These are phyloP conservation scores for Temnothorax nylanderi DNA, from an alignment of 1,140 invertebrate species.

Conservation along the genomic window DNA sequence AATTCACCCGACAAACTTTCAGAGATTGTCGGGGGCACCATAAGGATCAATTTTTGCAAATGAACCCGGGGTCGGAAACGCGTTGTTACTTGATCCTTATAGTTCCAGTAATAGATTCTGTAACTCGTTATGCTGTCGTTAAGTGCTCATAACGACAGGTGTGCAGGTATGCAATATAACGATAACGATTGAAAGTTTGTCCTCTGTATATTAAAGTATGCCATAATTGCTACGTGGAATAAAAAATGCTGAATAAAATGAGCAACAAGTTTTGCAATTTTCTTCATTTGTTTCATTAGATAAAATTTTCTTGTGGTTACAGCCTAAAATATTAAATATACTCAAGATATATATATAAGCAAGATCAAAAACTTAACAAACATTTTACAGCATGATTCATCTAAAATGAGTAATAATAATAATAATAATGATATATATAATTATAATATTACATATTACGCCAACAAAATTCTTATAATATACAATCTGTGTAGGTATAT, in stretches of 20 bases:
- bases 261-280: constrained; percentile 56
- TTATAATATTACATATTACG: constrained; percentile 74
- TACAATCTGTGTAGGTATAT: constrained; percentile 70
- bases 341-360: constrained; percentile 83
- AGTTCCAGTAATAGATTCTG: no score
- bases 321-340: constrained; percentile 84
- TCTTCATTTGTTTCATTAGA: constrained; percentile 71
- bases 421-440: constrained; percentile 74
- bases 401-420: constrained; percentile 83
- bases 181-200: no score
- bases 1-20: no score
- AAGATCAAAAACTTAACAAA: constrained; percentile 86
- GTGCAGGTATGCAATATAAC: no score
- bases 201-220: no score
- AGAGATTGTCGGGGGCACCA: no score
- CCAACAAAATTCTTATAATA: constrained; percentile 77
- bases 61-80: no score
- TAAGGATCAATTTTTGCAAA: no score
- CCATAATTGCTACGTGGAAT: not conserved
- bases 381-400: constrained; percentile 82
- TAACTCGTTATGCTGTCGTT: no score
- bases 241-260: constrained; percentile 51
- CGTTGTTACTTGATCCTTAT: no score
- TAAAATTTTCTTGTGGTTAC: constrained; percentile 83
- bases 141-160: no score